A percentile compares a stretch with the other conserved stretches of the same genome.
phyloP scores from a whole-genome alignment of 2,797 vertebrate genomes.

The Diceros bicornis region DNA sequence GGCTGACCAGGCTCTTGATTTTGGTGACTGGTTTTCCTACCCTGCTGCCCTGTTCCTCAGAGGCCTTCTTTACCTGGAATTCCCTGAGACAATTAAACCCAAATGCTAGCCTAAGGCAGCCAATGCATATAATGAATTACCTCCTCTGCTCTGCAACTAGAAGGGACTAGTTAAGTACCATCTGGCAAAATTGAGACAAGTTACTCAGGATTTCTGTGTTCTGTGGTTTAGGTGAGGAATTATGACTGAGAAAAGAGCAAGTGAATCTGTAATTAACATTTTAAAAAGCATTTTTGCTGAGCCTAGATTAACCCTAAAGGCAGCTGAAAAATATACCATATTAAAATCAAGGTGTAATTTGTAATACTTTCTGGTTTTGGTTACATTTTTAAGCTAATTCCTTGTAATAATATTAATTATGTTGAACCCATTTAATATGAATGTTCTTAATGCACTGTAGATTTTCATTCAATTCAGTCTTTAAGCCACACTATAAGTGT shows the following conservation, averaged over 20 bases:
- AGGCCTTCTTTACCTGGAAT: not conserved
- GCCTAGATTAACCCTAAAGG: not conserved
- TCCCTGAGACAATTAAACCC: not conserved
- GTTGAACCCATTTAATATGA: not conserved
- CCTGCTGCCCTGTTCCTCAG: not conserved
- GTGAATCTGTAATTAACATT: not conserved
- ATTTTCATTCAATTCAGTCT: conserved; percentile 41
- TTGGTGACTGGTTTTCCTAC: not conserved
- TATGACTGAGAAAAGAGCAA: not conserved
- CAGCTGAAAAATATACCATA: not conserved
- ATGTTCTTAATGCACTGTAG: not conserved
- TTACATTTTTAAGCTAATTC: conserved; percentile 25
- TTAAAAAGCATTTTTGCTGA: conserved; percentile 27
- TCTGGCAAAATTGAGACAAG: not conserved
- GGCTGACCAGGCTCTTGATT: not conserved
- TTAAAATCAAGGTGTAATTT: conserved; percentile 47
- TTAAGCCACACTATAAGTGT: not conserved
- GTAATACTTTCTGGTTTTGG: not conserved
- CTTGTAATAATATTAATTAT: conserved; percentile 15
- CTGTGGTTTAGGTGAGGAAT: not conserved
- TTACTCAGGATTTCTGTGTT: not conserved
- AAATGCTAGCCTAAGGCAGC: not conserved
- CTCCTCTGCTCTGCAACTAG: not conserved
- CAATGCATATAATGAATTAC: not conserved
- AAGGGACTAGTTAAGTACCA: not conserved